A percentile compares a stretch with the other conserved stretches of the same genome.
phyloP scores from a whole-genome alignment of 2,888 invertebrate species.

The Drosophila fungiperda region DNA sequence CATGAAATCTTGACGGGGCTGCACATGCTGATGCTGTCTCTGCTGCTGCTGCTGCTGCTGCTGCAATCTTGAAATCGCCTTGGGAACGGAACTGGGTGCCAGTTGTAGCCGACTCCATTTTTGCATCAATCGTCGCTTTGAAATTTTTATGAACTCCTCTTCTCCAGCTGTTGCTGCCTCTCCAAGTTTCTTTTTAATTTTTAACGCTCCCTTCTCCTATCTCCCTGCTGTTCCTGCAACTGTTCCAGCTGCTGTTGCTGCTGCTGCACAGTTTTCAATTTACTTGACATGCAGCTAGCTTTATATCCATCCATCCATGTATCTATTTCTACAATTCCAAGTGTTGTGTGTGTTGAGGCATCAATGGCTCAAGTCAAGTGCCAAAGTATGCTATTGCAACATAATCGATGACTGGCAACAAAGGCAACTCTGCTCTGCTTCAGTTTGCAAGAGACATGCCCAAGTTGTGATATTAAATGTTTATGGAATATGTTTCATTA shows the following conservation, averaged over 20 bases:
- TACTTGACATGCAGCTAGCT: conserved; percentile 45
- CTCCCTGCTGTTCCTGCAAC: conserved; percentile 4
- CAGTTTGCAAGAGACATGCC: conserved; percentile 1
- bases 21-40: conserved; percentile 38
- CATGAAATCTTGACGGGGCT: conserved; percentile 38
- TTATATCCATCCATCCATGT: conserved; percentile 22
- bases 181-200: conserved; percentile 55
- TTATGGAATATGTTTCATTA: conserved; percentile 11
- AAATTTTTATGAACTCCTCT: conserved; percentile 64
- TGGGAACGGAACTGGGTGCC: conserved; percentile 31
- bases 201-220: conserved; percentile 22
- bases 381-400: conserved; percentile 46
- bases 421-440: not conserved
- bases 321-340: conserved; percentile 30
- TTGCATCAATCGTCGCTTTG: conserved; percentile 54
- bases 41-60: conserved; percentile 4
- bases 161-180: conserved; percentile 29
- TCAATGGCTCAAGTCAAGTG: conserved; percentile 59
- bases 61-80: conserved; percentile 38
- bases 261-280: conserved; percentile 43
- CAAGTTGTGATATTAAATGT: conserved; percentile 7
- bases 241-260: not conserved
- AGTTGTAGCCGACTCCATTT: conserved; percentile 15
- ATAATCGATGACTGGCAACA: conserved; percentile 46
- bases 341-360: conserved; percentile 3